phyloP scores from a whole-genome alignment of 1,140 invertebrate species.

The Potamilus streckersoni region DNA sequence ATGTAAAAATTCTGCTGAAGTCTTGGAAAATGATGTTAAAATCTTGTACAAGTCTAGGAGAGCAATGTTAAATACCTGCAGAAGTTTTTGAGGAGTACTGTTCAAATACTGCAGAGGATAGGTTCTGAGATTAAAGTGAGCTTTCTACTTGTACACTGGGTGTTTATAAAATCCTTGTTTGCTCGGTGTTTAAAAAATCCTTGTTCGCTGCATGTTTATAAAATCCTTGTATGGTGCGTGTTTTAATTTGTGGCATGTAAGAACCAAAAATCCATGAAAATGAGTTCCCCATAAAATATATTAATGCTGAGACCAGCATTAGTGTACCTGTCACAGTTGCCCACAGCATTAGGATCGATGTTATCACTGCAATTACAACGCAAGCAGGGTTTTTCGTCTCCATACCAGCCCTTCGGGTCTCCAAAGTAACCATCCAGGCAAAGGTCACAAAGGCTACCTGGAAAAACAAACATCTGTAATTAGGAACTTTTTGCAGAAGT shows the following conservation, averaged over 20 bases:
- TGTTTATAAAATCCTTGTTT: not conserved
- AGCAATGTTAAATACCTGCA: too few species aligned
- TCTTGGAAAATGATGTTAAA: too few species aligned
- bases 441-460: slow-evolving; percentile 88
- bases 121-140: too few species aligned
- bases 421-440: slow-evolving; percentile 97
- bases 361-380: slow-evolving; percentile 95
- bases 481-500: too few species aligned
- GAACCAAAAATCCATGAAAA: not conserved
- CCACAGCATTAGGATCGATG: slow-evolving; percentile 82
- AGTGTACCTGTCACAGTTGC: slow-evolving; percentile 63
- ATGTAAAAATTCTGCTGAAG: too few species aligned
- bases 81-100: too few species aligned
- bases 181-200: not conserved
- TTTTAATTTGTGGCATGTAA: too few species aligned
- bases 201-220: not conserved
- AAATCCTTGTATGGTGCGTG: not conserved
- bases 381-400: slow-evolving; percentile 76
- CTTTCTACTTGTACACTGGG: not conserved
- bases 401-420: slow-evolving; percentile 81
- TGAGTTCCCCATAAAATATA: not conserved
- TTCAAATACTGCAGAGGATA: too few species aligned
- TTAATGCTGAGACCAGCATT: not conserved
- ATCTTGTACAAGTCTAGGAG: too few species aligned
- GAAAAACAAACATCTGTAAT: slow-evolving; percentile 16